Conservation (phyloP, 1,140 invertebrate species). For the Stegodyphus dumicola region DNA sequence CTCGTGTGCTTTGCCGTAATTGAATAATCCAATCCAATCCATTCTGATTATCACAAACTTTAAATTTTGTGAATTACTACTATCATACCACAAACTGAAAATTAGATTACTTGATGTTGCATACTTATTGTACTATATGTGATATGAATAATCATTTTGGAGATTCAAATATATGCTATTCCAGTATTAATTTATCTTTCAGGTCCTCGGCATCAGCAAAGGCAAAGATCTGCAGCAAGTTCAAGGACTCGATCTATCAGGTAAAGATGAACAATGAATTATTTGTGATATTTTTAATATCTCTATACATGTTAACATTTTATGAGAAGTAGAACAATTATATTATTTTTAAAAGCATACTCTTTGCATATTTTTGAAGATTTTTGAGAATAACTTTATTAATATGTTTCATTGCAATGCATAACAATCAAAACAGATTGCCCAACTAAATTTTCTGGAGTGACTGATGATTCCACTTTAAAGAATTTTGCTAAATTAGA, state of each 20-base stretch:
- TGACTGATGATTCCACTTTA: too few relatives aligned
- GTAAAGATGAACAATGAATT: constrained; percentile 20
- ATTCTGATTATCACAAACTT: too few relatives aligned
- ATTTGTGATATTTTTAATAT: constrained; percentile 23
- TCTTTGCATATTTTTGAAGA: neutral
- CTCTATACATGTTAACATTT: neutral
- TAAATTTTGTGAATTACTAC: too few relatives aligned
- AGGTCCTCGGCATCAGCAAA: constrained; percentile 26
- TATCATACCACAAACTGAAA: too few relatives aligned
- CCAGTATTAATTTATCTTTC: neutral
- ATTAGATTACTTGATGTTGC: too few relatives aligned
- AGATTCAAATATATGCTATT: neutral
- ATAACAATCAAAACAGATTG: neutral
- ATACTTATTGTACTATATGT: too few relatives aligned
- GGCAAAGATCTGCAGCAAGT: constrained; percentile 12
- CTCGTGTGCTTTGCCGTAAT: too few relatives aligned
- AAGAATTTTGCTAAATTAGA: too few relatives aligned
- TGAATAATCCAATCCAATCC: too few relatives aligned
- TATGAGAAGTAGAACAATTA: neutral
- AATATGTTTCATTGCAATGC: neutral
- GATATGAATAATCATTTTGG: too few relatives aligned
- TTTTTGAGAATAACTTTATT: neutral
- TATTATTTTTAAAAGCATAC: neutral
- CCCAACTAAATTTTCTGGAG: neutral
- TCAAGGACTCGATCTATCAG: constrained; percentile 19